These are phyloP conservation scores for Silvanus unidentatus DNA, from an alignment of 2,888 invertebrate genomes.

Conservation along the genomic window DNA sequence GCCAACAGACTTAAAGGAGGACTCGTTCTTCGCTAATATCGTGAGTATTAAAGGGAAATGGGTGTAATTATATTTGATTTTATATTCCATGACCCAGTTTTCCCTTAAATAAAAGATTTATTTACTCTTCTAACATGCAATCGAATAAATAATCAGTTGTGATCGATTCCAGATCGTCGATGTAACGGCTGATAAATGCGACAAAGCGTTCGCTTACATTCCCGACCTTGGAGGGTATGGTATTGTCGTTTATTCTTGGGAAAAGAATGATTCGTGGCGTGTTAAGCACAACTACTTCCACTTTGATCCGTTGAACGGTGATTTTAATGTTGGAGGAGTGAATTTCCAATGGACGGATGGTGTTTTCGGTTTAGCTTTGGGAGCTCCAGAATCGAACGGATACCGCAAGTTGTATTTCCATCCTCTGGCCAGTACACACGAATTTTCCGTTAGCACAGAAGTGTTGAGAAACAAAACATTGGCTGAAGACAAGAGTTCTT, in stretches of 20 bases:
- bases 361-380: conserved; percentile 68
- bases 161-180: conserved; percentile 61
- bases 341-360: conserved; percentile 86
- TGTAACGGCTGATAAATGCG: conserved; percentile 61
- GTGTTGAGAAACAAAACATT: conserved; percentile 67
- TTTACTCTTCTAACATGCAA: conserved; percentile 4
- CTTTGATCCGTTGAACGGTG: conserved; percentile 72
- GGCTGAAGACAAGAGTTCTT: conserved; percentile 60
- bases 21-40: conserved; percentile 76
- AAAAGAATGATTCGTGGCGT: conserved; percentile 70
- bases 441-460: conserved; percentile 71
- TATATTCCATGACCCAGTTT: no score
- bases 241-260: conserved; percentile 70
- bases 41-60: conserved; percentile 48
- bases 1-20: conserved; percentile 63
- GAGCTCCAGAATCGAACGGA: conserved; percentile 30
- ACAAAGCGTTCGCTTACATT: conserved; percentile 69
- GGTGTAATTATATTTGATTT: neutral
- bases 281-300: conserved; percentile 77
- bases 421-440: conserved; percentile 71
- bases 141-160: neutral
- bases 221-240: conserved; percentile 73
- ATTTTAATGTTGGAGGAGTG: conserved; percentile 70
- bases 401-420: conserved; percentile 75
- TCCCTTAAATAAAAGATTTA: neutral